These are phyloP conservation scores for Silurus lanzhouensis DNA, from an alignment of 2,797 vertebrate genomes.

Conservation along the genomic window DNA sequence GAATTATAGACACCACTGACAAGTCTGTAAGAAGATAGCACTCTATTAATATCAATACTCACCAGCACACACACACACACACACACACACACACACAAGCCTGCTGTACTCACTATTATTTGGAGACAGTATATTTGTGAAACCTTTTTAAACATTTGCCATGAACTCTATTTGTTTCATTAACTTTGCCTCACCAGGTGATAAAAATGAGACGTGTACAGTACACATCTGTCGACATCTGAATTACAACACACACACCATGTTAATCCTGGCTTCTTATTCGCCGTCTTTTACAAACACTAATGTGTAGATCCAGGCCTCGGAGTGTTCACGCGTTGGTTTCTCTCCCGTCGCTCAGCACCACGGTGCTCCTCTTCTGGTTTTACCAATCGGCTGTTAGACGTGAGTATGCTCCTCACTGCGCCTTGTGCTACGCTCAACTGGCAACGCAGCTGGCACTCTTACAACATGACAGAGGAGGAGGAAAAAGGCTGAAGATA, in stretches of 20 bases:
- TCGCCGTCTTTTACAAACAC: neutral
- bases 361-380: neutral
- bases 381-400: slow-evolving; percentile 24
- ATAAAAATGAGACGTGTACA: neutral
- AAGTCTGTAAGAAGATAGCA: neutral
- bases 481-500: slow-evolving; percentile 46
- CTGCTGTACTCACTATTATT: neutral
- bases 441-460: slow-evolving; percentile 50
- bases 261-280: neutral
- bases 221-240: neutral
- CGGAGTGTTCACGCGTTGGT: neutral
- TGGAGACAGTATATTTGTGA: neutral
- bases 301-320: neutral
- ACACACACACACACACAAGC: neutral
- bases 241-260: neutral
- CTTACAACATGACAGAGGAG: slow-evolving; percentile 46
- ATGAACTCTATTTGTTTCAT: neutral
- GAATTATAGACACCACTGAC: neutral
- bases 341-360: slow-evolving; percentile 1
- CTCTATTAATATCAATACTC: neutral
- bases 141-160: neutral
- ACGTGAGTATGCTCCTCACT: slow-evolving; percentile 54
- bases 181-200: neutral
- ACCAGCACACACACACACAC: neutral
- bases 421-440: slow-evolving; percentile 42